Evolutionary conservation across 2,888 invertebrate genomes (phyloP).

Genomic region (Sphecodes monilicornis): DNA sequence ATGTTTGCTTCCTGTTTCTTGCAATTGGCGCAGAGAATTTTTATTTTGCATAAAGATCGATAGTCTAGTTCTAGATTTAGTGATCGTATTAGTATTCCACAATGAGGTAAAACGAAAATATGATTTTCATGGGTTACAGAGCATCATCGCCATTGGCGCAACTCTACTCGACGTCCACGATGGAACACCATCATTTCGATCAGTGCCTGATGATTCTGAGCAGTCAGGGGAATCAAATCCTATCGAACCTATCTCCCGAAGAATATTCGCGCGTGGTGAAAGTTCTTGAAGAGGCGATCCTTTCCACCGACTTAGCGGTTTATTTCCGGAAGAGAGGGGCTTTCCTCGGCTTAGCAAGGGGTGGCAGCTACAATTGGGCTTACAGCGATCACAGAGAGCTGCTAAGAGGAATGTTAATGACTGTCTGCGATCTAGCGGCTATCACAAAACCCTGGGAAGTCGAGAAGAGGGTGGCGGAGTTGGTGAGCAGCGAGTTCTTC

Average conservation of each 20-base stretch:
- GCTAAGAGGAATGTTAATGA: slow-evolving; percentile 96
- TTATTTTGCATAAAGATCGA: too few species aligned
- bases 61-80: neutral
- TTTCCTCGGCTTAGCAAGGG: slow-evolving; percentile 90
- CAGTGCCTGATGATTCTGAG: slow-evolving; percentile 98
- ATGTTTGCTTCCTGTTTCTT: too few species aligned
- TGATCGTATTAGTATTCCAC: neutral
- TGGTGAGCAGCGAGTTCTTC: slow-evolving; percentile 97
- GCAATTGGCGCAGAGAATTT: too few species aligned
- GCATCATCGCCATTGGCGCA: slow-evolving; percentile 96
- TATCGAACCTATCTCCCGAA: slow-evolving; percentile 94
- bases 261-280: slow-evolving; percentile 96
- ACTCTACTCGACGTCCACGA: slow-evolving; percentile 96
- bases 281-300: slow-evolving; percentile 96
- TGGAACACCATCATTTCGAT: slow-evolving; percentile 99
- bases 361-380: slow-evolving; percentile 88
- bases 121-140: slow-evolving; percentile 85
- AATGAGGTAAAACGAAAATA: neutral
- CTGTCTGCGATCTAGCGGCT: slow-evolving; percentile 96
- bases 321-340: slow-evolving; percentile 96
- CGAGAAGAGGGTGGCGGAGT: slow-evolving; percentile 95
- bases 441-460: slow-evolving; percentile 98
- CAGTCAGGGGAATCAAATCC: slow-evolving; percentile 97
- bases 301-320: slow-evolving; percentile 97
- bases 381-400: slow-evolving; percentile 92